Evolutionary conservation across 2,113 vertebrate genomes (phyloP), one percentile per base, ranked within the genome.

Genomic region (Cyanistes caeruleus): DNA sequence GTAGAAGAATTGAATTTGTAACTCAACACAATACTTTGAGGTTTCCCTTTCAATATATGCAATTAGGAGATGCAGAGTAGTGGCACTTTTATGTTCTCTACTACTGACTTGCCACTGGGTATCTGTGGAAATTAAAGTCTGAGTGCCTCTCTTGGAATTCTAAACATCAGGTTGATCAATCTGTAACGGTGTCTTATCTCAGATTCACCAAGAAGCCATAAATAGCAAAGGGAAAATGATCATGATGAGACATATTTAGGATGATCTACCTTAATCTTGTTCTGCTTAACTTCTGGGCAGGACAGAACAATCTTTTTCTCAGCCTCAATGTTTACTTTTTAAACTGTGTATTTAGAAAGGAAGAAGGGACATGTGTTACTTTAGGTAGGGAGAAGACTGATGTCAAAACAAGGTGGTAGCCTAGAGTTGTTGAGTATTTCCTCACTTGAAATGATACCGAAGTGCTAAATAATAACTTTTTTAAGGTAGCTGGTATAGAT

Each of bases 51-150:
- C 88, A 90, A 60, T 90, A 49, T 59, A 88, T 82, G 62, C 78
- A 67, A 27, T 67, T 59, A 67, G 75, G 59, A 76, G 59, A 60
- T 80, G 70, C 43, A 70, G 74, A 48, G 30, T 55, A 90, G 69
- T 63, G 48, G 52, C 60, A 72, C 33, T 90, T 77, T 52, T 18
- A 46, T n/a, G n/a, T 77, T 75, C 52, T 81, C 53, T 86, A 23
- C 88, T 91, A 80, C 79, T 92, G 95, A 90, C 43, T 77, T 92
- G 48, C 64, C 18, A 8, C 11, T 72, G 79, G 95, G 27, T 72
- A 62, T 44, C 24, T 48, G n/a, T 43, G 43, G 46, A 63, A 81
- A 62, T 58, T 11, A 4, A 62, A 51, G 43, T 68, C 69, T 41
- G 37, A 64, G 43, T 76, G 44, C 41, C 20, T 84, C 70, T 75